Evolutionary conservation across 1,140 invertebrate species (phyloP).

Genomic region (Ptiloglossa arizonensis): DNA sequence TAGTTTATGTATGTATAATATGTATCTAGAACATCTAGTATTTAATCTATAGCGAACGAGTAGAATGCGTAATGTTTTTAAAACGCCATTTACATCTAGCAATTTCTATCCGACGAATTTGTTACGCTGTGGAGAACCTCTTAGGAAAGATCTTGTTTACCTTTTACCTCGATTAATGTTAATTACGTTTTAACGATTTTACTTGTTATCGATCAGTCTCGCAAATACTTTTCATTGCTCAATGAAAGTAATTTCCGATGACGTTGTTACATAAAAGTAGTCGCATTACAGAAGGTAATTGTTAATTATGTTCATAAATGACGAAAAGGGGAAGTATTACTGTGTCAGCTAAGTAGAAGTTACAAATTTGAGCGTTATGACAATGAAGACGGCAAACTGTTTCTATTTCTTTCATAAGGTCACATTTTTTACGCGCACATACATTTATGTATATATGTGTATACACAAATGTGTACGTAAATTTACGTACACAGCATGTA

Average conservation of each 20-base stretch:
- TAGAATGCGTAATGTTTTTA: conserved; percentile 44
- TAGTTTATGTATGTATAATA: conserved; percentile 66
- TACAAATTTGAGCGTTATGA: conserved; percentile 31
- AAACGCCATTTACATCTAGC: conserved; percentile 20
- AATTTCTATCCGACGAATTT: conserved; percentile 14
- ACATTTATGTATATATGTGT: conserved; percentile 66
- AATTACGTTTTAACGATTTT: background rate
- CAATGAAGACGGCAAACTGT: conserved; percentile 41
- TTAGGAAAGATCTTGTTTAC: background rate
- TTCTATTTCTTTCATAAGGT: conserved; percentile 59
- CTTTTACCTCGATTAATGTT: background rate
- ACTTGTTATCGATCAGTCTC: conserved; percentile 1
- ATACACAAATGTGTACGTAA: conserved; percentile 55
- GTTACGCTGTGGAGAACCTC: background rate
- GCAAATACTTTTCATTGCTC: conserved; percentile 6
- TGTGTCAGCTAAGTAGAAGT: conserved; percentile 4
- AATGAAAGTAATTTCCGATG: background rate
- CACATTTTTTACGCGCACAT: conserved; percentile 54
- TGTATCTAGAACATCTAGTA: conserved; percentile 59
- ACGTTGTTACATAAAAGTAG: conserved; percentile 1
- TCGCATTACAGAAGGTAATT: background rate
- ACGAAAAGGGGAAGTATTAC: background rate
- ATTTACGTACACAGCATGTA: conserved; percentile 46
- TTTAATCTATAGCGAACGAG: conserved; percentile 47
- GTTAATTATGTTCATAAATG: conserved; percentile 12